Conservation (phyloP, 2,113 vertebrate species). For the Lynx canadensis region DNA sequence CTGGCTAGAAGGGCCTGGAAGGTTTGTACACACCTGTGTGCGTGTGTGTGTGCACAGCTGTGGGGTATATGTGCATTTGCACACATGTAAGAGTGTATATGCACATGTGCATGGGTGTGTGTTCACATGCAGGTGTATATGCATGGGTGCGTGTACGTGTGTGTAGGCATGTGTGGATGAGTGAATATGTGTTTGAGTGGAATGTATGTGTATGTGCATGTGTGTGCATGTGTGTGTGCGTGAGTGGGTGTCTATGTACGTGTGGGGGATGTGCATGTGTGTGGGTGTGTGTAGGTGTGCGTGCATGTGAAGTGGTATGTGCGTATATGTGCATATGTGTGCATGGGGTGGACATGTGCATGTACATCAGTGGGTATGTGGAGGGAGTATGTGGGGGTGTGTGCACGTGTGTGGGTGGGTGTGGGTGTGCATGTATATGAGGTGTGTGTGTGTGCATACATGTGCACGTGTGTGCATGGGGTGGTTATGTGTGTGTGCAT, state of each 20-base stretch:
- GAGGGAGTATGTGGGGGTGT: neutral
- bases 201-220: fast-evolving
- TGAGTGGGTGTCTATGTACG: neutral
- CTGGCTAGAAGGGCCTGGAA: neutral
- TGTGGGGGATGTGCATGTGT: neutral
- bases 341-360: neutral
- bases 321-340: neutral
- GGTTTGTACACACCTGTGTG: neutral
- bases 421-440: too few relatives aligned
- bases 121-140: neutral
- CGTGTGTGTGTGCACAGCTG: neutral
- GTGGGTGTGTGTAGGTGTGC: neutral
- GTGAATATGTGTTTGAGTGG: neutral
- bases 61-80: too few relatives aligned
- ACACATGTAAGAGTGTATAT: neutral
- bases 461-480: neutral
- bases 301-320: neutral
- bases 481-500: too few relatives aligned
- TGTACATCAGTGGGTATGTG: neutral
- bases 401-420: neutral
- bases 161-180: neutral
- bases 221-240: fast-evolving
- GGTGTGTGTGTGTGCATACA: too few relatives aligned
- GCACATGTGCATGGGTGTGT: neutral
- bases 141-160: neutral